Conservation (phyloP, 2,113 vertebrate species). For the Syrrhaptes paradoxus region DNA sequence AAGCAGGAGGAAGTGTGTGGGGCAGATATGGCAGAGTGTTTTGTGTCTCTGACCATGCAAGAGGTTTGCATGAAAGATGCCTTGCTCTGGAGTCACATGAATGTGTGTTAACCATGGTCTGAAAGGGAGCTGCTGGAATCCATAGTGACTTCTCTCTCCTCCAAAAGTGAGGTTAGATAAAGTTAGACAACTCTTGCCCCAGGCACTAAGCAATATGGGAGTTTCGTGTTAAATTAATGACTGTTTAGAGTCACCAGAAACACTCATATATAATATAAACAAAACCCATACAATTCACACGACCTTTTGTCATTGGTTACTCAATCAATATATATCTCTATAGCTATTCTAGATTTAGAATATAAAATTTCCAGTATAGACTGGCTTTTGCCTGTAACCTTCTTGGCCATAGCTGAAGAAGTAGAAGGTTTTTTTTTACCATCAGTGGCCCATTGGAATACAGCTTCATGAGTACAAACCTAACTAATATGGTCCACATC, state of each 20-base stretch:
- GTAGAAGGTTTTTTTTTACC: neutral
- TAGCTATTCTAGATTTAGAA: neutral
- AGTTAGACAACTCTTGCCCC: neutral
- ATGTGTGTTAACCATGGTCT: neutral
- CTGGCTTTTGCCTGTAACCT: neutral
- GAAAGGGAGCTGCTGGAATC: neutral
- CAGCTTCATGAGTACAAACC: neutral
- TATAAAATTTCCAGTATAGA: neutral
- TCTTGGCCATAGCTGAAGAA: neutral
- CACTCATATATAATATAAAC: neutral
- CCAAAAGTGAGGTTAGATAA: neutral
- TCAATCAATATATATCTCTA: neutral
- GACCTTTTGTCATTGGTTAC: neutral
- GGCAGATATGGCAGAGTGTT: neutral
- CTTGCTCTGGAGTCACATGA: neutral
- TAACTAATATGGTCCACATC: neutral
- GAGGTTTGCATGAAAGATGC: neutral
- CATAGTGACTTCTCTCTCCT: neutral
- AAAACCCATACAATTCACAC: neutral
- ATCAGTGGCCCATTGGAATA: neutral
- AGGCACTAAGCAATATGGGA: neutral
- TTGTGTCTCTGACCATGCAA: neutral
- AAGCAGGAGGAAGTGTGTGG: neutral
- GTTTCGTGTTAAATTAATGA: neutral
- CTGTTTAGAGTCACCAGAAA: neutral